Base-by-base conservation (phyloP, 2,797 vertebrate species). In the Siniperca obscura region DNA sequence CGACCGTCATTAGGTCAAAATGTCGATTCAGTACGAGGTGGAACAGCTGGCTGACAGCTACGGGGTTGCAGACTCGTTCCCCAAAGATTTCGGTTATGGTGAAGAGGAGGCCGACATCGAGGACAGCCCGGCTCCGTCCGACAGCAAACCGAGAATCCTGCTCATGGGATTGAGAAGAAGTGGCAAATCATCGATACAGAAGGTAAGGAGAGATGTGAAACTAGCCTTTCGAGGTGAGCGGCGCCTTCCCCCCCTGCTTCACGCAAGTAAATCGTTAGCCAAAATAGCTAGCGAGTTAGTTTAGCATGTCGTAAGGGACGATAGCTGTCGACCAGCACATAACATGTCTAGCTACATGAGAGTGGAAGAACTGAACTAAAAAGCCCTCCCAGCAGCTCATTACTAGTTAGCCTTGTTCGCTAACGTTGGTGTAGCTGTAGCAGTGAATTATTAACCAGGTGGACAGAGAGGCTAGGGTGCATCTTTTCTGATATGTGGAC, bases 161-260 rank as follows among this genome's bases (percentile, higher is more conserved):
- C 95, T 99, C 1, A 99, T 99, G 98, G 98, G 98, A 5, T 90
- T 99, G 89, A 95, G 98, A 57, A 96, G 98, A 92, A 99, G 98
- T 83, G 98, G 98, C 14, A 99, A 99, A 70, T 99, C 98, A 1
- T 99, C 98, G 27, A 99, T 99, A 93, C 98, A 99, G 95, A 99
- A 99, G 97, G 98, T 99, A 92, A 8, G 88, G 46, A 66, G 60
- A 69, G 62, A 71, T 70, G 74, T 62, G 69, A 4, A 74, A 70
- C 16, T 69, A 90, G 88, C 89, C 22, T 71, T 36, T 16, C 5
- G 75, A 38, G 57, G 73, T 72, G 69, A 80, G 74, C 71, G 46
- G 72, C 57, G 53, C 71, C 81, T 77, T 87, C 73, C 60, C 61
- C 73, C 60, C 61, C 61, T 17, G 78, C 69, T 70, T 64, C 82